Conservation (phyloP, 2,888 invertebrate species). For the Drosophila lacicola region DNA sequence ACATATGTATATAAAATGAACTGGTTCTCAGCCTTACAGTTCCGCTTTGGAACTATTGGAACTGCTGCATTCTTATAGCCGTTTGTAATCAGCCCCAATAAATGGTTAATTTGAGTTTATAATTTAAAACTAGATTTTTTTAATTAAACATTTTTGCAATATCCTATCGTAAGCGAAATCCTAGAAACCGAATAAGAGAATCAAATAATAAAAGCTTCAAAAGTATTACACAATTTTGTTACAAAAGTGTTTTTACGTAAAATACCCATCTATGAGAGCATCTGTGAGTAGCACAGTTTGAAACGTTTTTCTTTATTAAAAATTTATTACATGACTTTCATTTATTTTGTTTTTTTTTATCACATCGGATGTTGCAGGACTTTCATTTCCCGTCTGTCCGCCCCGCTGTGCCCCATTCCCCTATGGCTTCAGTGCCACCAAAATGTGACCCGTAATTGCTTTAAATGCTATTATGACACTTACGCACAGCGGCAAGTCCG, state of each 20-base stretch:
- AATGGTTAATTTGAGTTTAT: not conserved
- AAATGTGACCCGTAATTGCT: conserved; percentile 80
- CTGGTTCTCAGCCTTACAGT: not conserved
- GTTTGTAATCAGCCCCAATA: not conserved
- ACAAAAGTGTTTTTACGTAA: not conserved
- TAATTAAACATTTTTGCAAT: too few species aligned
- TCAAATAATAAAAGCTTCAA: not conserved
- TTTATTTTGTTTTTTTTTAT: conserved; percentile 49
- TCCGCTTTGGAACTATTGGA: not conserved
- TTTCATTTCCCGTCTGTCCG: conserved; percentile 54
- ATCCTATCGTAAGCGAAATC: too few species aligned
- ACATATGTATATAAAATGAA: not conserved
- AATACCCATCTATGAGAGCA: conserved; percentile 26
- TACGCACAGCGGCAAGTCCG: conserved; percentile 62
- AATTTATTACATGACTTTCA: conserved; percentile 55
- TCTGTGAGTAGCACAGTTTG: not conserved
- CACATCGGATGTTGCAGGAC: conserved; percentile 70
- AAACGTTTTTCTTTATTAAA: conserved; percentile 33
- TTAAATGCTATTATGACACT: conserved; percentile 83
- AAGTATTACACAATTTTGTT: not conserved
- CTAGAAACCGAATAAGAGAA: not conserved
- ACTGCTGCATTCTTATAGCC: too few species aligned
- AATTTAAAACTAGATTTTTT: not conserved
- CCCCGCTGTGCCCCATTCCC: not conserved
- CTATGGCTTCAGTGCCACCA: conserved; percentile 30